These are phyloP conservation scores for Intellagama lesueurii DNA, from an alignment of 2,797 vertebrate genomes.

Conservation along the genomic window DNA sequence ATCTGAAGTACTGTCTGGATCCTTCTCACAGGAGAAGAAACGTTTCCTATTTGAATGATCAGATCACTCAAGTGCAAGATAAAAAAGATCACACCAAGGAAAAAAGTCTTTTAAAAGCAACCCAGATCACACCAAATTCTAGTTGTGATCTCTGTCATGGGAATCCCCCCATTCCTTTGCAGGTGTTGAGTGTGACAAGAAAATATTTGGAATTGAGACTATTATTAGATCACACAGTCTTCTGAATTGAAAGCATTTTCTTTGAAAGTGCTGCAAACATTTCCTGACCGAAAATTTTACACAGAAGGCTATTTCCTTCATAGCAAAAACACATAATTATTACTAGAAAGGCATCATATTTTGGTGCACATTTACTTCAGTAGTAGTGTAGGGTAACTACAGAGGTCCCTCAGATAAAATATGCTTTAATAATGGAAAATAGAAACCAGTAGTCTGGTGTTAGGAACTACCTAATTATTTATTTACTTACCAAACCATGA, in stretches of 20 bases:
- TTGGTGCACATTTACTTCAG: slow-evolving; percentile 7
- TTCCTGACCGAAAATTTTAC: not conserved
- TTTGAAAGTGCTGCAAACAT: not conserved
- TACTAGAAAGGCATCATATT: not conserved
- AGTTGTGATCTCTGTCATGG: not conserved
- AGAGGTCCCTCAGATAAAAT: slow-evolving; percentile 29
- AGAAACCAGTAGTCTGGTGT: not conserved
- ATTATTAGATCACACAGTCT: not conserved
- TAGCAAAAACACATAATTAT: not conserved
- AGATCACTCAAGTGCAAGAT: too few relatives aligned
- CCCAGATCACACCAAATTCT: too few relatives aligned
- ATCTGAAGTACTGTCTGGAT: too few relatives aligned
- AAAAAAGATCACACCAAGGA: too few relatives aligned
- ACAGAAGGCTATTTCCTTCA: not conserved
- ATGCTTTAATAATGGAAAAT: slow-evolving; percentile 33
- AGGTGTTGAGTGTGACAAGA: not conserved
- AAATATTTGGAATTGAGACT: not conserved
- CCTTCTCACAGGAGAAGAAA: too few relatives aligned
- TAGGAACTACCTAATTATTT: slow-evolving; percentile 12
- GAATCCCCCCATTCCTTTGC: not conserved
- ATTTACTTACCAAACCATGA: slow-evolving; percentile 6
- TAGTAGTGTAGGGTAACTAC: not conserved
- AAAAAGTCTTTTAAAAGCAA: too few relatives aligned
- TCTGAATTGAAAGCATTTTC: not conserved
- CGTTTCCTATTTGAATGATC: too few relatives aligned